Evolutionary conservation across 2,888 invertebrate genomes (phyloP).

Genomic region (Danaus chrysippus): DNA sequence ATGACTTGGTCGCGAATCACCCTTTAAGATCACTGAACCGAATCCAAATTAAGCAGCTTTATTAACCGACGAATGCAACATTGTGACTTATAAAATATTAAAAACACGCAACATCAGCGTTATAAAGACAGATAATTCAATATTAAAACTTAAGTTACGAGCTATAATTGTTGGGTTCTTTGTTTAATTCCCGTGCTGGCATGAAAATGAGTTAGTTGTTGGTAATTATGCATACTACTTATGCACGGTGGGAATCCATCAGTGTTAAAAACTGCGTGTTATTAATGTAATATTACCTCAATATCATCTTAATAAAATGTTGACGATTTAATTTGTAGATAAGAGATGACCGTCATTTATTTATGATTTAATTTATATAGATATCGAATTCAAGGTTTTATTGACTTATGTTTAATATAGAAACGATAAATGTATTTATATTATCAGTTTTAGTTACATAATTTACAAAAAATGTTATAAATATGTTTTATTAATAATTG

Average conservation of each 20-base stretch:
- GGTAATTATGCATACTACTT: background rate
- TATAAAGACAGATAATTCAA: slow-evolving; percentile 2
- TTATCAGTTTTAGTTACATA: no score
- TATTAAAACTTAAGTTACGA: slow-evolving; percentile 5
- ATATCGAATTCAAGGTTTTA: no score
- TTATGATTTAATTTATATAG: no score
- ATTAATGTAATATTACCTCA: no score
- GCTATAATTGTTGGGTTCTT: slow-evolving; percentile 2
- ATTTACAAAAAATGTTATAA: no score
- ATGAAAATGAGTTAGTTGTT: slow-evolving; percentile 1
- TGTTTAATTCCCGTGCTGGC: slow-evolving; percentile 1
- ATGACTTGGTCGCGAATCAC: slow-evolving; percentile 37
- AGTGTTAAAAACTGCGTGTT: background rate
- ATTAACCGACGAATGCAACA: slow-evolving; percentile 4
- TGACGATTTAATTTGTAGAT: no score
- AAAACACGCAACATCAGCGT: slow-evolving; percentile 1
- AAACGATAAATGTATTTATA: no score
- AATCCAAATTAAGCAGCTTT: slow-evolving; percentile 1
- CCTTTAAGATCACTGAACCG: slow-evolving; percentile 41
- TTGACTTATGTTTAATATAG: no score
- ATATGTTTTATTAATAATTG: no score
- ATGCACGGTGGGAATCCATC: background rate
- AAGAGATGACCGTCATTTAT: no score
- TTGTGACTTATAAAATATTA: background rate
- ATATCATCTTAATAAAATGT: no score